Percentiles rank a stretch among this genome's conserved stretches.
phyloP scores from a whole-genome alignment of 2,888 invertebrate genomes.

The Trachelus stipa region DNA sequence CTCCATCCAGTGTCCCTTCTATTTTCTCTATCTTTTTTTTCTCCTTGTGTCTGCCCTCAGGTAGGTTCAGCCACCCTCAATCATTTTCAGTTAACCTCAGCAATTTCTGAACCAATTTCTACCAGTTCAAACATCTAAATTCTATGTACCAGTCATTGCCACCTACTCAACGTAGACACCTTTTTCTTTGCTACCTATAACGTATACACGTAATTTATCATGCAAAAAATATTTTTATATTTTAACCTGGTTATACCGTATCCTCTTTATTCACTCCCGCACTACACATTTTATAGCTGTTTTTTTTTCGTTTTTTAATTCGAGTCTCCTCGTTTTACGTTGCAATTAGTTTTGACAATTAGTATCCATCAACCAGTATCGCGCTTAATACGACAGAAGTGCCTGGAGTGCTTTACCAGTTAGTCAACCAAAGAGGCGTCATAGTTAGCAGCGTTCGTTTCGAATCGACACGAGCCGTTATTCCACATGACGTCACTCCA shows the following conservation, averaged over 20 bases:
- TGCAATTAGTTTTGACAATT: background rate
- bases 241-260: background rate
- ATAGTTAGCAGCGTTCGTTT: background rate
- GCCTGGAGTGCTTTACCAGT: background rate
- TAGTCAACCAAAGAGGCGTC: background rate
- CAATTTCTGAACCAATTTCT: background rate
- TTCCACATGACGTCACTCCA: background rate
- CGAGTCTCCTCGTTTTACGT: background rate
- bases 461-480: background rate
- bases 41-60: constrained; percentile 16
- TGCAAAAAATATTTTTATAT: too few species aligned
- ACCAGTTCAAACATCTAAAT: background rate
- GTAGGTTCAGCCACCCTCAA: background rate
- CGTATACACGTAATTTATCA: background rate
- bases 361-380: background rate
- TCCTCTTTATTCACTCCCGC: background rate
- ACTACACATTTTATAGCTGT: background rate
- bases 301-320: background rate
- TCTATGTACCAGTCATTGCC: background rate
- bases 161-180: background rate
- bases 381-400: background rate
- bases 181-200: background rate
- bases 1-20: background rate
- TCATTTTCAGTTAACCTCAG: background rate
- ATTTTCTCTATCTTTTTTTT: constrained; percentile 11